Base-by-base conservation (phyloP, 1,140 invertebrate genomes). In the Acromyrmex charruanus region DNA sequence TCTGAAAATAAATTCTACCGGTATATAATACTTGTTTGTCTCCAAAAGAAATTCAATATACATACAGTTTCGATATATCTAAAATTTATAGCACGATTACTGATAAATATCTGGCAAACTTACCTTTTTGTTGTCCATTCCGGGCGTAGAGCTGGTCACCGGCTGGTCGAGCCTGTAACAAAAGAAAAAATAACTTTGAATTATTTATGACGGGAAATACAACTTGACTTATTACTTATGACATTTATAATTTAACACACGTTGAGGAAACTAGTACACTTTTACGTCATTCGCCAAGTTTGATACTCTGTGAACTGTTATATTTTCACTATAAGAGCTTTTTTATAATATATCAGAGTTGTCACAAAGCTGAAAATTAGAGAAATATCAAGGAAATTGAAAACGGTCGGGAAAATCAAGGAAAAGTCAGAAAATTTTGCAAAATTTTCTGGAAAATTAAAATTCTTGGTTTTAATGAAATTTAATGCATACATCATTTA, bases 91-190 rank as follows among this genome's bases (percentile, higher is more conserved):
- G 4, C 12, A n/a, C 16, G 28, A 39, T 49, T 44, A 74, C 7
- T 25, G 2, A 2, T 59, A 25, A 74, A 85, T 75, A 14, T 31
- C 10, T 18, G 35, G 21, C 10, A 7, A 7, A 39, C 59, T 31
- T 92, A 96, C 94, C 95, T 97, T 97, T 94, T 97, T 97, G 92
- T 95, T 96, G 94, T 97, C 97, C 97, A 97, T 97, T 92, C 96
- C 96, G 92, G 94, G 95, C 88, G 96, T 95, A 80, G 96, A 96
- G 93, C 96, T 96, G 88, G 96, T 95, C 90, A 96, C 96, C 89
- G 97, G 96, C 91, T 97, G 96, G 90, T 97, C 97, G 94, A 97
- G 95, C 97, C 97, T 97, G 95, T 55, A 96, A 97, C 88, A 91
- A 89, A 84, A 39, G 59, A 55, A 79, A 55, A 77, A 74, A 65